phyloP scores from a whole-genome alignment of 2,888 invertebrate genomes.

The Cephus sareptanus region DNA sequence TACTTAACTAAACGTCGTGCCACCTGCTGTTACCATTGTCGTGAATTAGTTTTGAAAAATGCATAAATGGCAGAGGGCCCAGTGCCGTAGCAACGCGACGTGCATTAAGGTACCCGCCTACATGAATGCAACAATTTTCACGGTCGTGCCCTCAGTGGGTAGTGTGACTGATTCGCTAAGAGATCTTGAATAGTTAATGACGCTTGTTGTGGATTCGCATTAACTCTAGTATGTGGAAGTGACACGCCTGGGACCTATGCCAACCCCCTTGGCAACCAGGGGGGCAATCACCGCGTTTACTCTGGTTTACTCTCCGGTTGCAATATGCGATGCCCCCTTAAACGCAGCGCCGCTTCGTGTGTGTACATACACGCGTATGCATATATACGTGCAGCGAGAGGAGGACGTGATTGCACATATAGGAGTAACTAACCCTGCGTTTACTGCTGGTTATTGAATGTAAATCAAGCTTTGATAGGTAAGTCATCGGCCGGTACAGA shows the following conservation, averaged over 20 bases:
- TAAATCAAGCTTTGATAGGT: slow-evolving; percentile 44
- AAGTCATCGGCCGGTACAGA: slow-evolving; percentile 37
- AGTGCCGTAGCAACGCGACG: not conserved
- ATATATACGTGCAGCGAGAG: not conserved
- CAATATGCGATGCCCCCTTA: not conserved
- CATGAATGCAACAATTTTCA: not conserved
- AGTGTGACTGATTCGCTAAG: not conserved
- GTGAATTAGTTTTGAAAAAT: not conserved
- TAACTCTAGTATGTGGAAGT: not conserved
- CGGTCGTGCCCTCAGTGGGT: not conserved
- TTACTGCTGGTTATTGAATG: slow-evolving; percentile 50
- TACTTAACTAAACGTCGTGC: not conserved
- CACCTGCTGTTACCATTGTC: not conserved
- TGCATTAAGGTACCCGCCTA: not conserved
- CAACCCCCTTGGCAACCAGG: slow-evolving; percentile 2
- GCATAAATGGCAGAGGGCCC: not conserved
- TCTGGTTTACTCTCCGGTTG: slow-evolving; percentile 9
- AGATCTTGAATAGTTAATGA: not conserved
- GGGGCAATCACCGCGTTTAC: slow-evolving; percentile 42
- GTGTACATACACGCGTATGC: not conserved
- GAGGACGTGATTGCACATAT: slow-evolving; percentile 40
- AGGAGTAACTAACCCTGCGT: slow-evolving; percentile 41
- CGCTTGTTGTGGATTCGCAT: not conserved
- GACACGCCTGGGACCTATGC: not conserved
- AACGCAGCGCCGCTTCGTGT: not conserved